Evolutionary conservation across 2,888 invertebrate species (phyloP).

Genomic region (Acanthosoma haemorrhoidale): DNA sequence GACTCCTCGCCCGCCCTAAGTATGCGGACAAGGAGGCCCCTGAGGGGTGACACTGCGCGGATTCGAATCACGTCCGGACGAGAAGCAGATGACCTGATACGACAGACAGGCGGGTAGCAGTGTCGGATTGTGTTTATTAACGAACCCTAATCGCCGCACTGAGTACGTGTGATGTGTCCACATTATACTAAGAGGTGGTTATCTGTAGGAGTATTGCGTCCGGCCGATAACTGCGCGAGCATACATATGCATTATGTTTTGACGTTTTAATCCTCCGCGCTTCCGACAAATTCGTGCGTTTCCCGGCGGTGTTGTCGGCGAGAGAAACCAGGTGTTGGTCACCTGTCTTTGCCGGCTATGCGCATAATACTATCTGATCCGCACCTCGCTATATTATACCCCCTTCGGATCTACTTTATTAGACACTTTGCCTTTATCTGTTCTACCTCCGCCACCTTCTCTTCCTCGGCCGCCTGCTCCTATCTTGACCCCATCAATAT

Average conservation of each 20-base stretch:
- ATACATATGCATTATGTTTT: constrained; percentile 12
- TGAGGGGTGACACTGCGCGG: no score
- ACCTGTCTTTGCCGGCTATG: neutral
- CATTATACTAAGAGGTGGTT: constrained; percentile 13
- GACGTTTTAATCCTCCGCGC: neutral
- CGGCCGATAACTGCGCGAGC: neutral
- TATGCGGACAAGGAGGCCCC: no score
- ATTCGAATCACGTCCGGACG: constrained; percentile 1
- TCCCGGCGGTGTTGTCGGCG: neutral
- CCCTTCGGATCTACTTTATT: constrained; percentile 21
- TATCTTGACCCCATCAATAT: constrained; percentile 15
- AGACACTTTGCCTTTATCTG: constrained; percentile 24
- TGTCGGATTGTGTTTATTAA: neutral
- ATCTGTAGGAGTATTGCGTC: neutral
- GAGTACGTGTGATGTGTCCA: constrained; percentile 8
- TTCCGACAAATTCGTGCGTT: constrained; percentile 7
- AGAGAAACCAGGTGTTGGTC: neutral
- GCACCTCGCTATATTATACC: neutral
- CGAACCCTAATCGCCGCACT: neutral
- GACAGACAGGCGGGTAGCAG: neutral
- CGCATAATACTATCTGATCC: constrained; percentile 25
- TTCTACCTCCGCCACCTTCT: neutral
- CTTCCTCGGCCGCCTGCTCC: neutral
- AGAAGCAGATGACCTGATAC: constrained; percentile 1
- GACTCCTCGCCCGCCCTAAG: no score